Evolutionary conservation across 2,888 invertebrate genomes (phyloP), one percentile per base, ranked within the genome.

Genomic region (Cerceris rybyensis): DNA sequence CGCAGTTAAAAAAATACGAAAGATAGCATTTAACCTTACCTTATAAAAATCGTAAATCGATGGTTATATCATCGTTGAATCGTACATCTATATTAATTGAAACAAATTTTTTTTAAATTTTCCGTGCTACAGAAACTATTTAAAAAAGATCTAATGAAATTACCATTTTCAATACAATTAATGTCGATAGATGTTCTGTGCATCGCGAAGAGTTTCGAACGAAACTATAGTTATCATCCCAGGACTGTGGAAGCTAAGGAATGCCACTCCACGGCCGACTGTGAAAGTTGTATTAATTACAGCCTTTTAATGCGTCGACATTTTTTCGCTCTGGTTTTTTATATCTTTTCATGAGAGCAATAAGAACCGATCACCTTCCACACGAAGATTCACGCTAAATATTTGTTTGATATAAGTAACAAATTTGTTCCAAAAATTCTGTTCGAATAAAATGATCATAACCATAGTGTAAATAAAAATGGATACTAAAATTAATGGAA

Each of bases 211-310:
- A 50, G 14, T 57, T 70, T 70, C 69, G 61, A 50, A 63, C 58
- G 14, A 50, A 42, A 49, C 65, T 74, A 66, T 64, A 77, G 70
- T 54, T 73, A 70, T 67, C 58, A 81, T 84, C 58, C 64, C 43
- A 46, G 52, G 43, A 64, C 66, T 28, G 58, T 75, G 57, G 70
- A 78, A 79, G 61, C 69, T 46, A 42, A 64, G 80, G 77, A 82
- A 83, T 82, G 75, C 61, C 69, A 77, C 75, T 77, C 67, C 54
- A n/a, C 58, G 57, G 70, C 63, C 58, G 58, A 75, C 54, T 79
- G 73, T 79, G 71, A 82, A 81, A 84, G 73, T 80, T 59, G 72
- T 78, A 81, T 82, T 72, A 84, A 84, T 80, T 82, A 70, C 60
- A 66, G 73, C 55, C 52, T 79, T 72, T 83, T 83, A 81, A 83